Conservation (phyloP, 2,888 invertebrate genomes). For the Halictus quadricinctus region DNA sequence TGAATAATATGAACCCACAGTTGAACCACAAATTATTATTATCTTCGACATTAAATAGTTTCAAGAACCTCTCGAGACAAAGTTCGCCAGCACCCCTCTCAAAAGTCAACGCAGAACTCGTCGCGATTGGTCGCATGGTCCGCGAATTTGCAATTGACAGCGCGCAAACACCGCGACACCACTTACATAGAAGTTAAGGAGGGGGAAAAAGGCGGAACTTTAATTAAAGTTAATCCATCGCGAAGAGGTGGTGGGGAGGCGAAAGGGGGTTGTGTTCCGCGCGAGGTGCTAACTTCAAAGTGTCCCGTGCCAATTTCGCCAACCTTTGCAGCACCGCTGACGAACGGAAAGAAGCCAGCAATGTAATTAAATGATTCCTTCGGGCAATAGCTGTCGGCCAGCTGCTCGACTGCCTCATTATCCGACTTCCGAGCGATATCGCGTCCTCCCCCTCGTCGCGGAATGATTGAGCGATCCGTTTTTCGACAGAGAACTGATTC, state of each 20-base stretch:
- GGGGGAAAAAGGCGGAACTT: constrained; percentile 33
- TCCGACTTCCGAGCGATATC: neutral
- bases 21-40: neutral
- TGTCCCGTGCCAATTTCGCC: constrained; percentile 35
- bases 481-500: neutral
- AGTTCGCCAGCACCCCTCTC: neutral
- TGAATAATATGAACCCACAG: neutral
- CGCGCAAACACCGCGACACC: neutral
- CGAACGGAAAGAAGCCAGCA: constrained; percentile 48
- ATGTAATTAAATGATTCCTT: constrained; percentile 59
- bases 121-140: neutral
- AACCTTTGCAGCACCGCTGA: constrained; percentile 35
- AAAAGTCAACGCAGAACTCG: neutral
- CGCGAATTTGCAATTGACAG: neutral
- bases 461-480: neutral
- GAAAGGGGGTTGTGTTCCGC: neutral
- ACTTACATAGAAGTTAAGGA: neutral
- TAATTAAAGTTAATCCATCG: constrained; percentile 54
- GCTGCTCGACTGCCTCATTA: constrained; percentile 1
- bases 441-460: neutral
- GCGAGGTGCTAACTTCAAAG: constrained; percentile 43
- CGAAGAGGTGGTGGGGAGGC: neutral
- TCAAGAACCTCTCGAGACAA: neutral
- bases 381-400: constrained; percentile 50
- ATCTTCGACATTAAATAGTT: neutral